phyloP scores from a whole-genome alignment of 1,140 invertebrate species.

The Phymorhynchus buccinoides region DNA sequence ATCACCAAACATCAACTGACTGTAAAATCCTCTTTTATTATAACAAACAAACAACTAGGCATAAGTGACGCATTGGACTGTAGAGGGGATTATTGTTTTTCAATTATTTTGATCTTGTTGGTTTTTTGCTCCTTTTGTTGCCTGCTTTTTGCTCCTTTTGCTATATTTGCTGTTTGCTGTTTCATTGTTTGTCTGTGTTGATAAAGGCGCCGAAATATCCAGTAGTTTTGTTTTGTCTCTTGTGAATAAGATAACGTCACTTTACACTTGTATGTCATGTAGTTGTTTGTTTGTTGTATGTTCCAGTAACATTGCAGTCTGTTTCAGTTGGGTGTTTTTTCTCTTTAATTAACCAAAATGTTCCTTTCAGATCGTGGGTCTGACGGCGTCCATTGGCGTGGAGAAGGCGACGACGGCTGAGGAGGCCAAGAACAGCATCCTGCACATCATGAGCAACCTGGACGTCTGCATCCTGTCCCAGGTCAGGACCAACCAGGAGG shows the following conservation, averaged over 20 bases:
- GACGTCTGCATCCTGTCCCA: background rate
- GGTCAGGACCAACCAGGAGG: background rate
- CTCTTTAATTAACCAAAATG: too few species aligned
- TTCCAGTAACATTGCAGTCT: background rate
- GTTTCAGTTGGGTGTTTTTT: background rate
- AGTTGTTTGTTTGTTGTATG: too few species aligned
- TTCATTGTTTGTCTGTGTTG: background rate
- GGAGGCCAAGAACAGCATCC: background rate
- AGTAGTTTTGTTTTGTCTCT: too few species aligned
- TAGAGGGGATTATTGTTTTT: too few species aligned
- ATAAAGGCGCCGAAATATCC: too few species aligned
- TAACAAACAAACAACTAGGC: too few species aligned
- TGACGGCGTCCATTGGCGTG: conserved; percentile 67
- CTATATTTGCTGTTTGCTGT: too few species aligned
- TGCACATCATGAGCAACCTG: conserved; percentile 21
- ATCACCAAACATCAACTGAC: background rate
- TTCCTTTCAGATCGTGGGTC: conserved; percentile 64
- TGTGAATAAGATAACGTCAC: background rate
- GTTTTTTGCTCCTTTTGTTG: too few species aligned
- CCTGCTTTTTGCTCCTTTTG: too few species aligned
- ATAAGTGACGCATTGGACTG: background rate
- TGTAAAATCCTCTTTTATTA: too few species aligned
- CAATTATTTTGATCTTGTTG: too few species aligned
- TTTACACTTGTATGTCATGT: background rate
- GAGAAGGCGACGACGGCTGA: background rate